A percentile compares a stretch with the other conserved stretches of the same genome.
These are phyloP conservation scores for Misgurnus anguillicaudatus DNA, from an alignment of 2,113 vertebrate species.

Conservation along the genomic window DNA sequence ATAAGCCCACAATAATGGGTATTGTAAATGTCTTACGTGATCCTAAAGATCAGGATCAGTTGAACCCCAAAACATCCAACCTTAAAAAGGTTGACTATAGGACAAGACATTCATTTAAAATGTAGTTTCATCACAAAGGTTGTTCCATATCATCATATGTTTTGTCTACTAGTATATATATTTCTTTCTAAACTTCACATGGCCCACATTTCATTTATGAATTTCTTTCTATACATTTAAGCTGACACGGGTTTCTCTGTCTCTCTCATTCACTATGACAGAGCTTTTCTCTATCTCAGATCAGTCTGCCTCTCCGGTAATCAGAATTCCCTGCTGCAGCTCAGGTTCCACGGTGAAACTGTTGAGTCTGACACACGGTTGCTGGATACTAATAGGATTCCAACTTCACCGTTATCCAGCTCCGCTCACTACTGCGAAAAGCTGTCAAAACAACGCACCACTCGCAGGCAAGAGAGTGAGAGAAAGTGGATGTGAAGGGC, in stretches of 20 bases:
- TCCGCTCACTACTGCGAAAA: slow-evolving; percentile 12
- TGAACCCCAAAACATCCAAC: too few relatives aligned
- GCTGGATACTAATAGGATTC: slow-evolving; percentile 42
- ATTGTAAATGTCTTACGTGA: too few relatives aligned
- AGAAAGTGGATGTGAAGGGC: neutral
- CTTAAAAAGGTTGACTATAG: too few relatives aligned
- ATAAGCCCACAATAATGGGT: too few relatives aligned
- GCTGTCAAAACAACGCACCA: slow-evolving; percentile 47
- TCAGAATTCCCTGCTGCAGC: slow-evolving; percentile 32
- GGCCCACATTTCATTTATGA: neutral
- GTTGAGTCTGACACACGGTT: slow-evolving; percentile 41
- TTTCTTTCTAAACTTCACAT: neutral
- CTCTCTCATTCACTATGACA: slow-evolving; percentile 10
- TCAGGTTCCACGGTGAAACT: slow-evolving; percentile 8
- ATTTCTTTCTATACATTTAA: neutral
- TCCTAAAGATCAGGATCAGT: too few relatives aligned
- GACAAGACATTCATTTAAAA: too few relatives aligned
- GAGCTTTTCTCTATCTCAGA: slow-evolving; percentile 26
- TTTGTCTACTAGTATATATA: neutral
- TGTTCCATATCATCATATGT: neutral
- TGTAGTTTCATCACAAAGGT: too few relatives aligned
- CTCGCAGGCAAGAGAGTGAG: neutral
- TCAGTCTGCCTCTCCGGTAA: slow-evolving; percentile 31
- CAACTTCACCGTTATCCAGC: slow-evolving; percentile 21
- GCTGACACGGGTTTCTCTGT: neutral